A percentile compares a stretch with the other conserved stretches of the same genome.
These are phyloP conservation scores for Quadroppia sp. DNA, from an alignment of 2,888 invertebrate species.

Conservation along the genomic window DNA sequence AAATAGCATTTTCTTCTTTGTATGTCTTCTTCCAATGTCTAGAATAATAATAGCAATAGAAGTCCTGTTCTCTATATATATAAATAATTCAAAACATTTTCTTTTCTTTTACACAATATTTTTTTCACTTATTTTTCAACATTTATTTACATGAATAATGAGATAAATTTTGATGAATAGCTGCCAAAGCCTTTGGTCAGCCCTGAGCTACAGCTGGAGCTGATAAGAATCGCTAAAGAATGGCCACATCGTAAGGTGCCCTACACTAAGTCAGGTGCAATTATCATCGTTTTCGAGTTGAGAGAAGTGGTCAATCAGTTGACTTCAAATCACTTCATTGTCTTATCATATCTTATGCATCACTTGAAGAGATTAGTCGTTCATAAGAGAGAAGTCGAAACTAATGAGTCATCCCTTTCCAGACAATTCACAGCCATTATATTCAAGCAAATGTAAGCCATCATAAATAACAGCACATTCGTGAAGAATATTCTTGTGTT, in stretches of 20 bases:
- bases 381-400: slow-evolving; percentile 33
- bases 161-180: slow-evolving; percentile 11
- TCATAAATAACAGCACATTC: neutral
- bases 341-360: slow-evolving; percentile 39
- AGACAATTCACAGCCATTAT: slow-evolving; percentile 26
- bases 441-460: slow-evolving; percentile 27
- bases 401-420: slow-evolving; percentile 34
- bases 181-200: slow-evolving; percentile 32
- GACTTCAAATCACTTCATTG: slow-evolving; percentile 9
- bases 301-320: slow-evolving; percentile 35
- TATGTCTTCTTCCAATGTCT: no score
- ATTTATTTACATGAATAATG: neutral
- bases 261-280: slow-evolving; percentile 39
- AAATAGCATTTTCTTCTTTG: neutral
- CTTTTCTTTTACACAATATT: neutral
- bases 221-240: slow-evolving; percentile 37
- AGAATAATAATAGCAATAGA: no score
- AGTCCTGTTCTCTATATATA: neutral
- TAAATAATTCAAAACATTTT: neutral
- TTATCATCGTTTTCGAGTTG: slow-evolving; percentile 39
- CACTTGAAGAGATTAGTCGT: slow-evolving; percentile 37
- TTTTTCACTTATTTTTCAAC: neutral
- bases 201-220: slow-evolving; percentile 30
- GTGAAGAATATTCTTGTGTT: neutral
- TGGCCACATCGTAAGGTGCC: slow-evolving; percentile 40